Evolutionary conservation across 2,113 vertebrate species (phyloP).

Genomic region (Desmodus rotundus): DNA sequence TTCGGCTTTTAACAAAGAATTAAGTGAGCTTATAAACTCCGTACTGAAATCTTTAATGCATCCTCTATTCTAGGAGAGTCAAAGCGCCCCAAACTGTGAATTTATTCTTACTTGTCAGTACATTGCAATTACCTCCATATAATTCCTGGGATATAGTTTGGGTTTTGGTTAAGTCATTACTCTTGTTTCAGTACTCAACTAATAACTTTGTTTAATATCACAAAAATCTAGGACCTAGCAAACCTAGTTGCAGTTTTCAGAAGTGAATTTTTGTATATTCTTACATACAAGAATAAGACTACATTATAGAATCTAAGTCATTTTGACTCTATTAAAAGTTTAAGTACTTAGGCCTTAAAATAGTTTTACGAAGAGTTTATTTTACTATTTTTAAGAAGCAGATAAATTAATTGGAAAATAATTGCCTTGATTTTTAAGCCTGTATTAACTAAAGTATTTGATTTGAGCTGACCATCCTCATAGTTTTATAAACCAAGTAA

Average conservation of each 20-base stretch:
- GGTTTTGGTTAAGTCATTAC: neutral
- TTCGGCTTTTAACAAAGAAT: neutral
- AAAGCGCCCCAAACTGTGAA: neutral
- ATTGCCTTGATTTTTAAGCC: neutral
- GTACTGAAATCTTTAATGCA: neutral
- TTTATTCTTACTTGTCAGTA: neutral
- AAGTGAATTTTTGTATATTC: neutral
- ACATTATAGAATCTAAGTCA: neutral
- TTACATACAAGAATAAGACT: neutral
- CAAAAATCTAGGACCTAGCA: neutral
- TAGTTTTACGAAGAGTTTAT: neutral
- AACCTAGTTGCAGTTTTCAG: neutral
- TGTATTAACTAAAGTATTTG: neutral
- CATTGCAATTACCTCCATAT: neutral
- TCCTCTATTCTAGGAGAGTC: neutral
- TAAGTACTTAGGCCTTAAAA: conserved; percentile 1
- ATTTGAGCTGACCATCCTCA: neutral
- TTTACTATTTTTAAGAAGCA: neutral
- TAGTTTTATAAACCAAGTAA: neutral
- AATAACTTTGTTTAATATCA: neutral
- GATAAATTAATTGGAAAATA: neutral
- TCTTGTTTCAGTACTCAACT: neutral
- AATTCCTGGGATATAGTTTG: neutral
- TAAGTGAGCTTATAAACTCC: neutral
- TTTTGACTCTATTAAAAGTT: conserved; percentile 4